Evolutionary conservation across 2,797 vertebrate genomes (phyloP), one percentile per base, ranked within the genome.

Genomic region (Lutjanus argentimaculatus): DNA sequence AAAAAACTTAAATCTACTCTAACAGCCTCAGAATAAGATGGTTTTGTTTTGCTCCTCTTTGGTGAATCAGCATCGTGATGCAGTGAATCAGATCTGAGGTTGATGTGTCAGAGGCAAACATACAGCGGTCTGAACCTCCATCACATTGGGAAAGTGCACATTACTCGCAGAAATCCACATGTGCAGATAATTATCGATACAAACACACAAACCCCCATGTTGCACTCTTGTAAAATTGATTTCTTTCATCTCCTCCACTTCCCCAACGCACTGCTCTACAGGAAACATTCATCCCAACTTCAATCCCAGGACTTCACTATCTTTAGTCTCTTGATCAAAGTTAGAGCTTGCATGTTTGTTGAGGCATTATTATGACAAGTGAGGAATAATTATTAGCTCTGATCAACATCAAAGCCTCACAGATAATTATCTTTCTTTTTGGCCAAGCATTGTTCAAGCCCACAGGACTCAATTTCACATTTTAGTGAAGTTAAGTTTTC

Each of bases 381-480:
- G 43, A 75, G 21, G 63, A 70, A 45, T 64, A 67, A 79, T 82
- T 57, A 63, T 72, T 64, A 67, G 51, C 36, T 71, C 55, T 73
- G 58, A 74, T 74, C 46, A 59, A 68, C 70, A 77, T 73, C 76
- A 84, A 84, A 87, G 66, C 21, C 46, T 75, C 7, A 16, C 42
- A 61, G 30, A 52, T 56, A 57, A 45, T 30, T n/a, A 61, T 62
- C 42, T 65, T 55, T 40, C n/a, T 73, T 69, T 76, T 70, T 53
- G 61, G 21, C n/a, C 16, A 19, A 51, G 43, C 16, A 56, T 49
- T 77, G 42, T 62, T 72, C 22, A 52, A 65, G 64, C 36, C 16
- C 67, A 53, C n/a, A 65, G 56, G 67, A 53, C 25, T 48, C 15
- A 1, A 11, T 63, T 56, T 61, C 22, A 19, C 8, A 49, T 45